Evolutionary conservation across 2,797 vertebrate genomes (phyloP).

Genomic region (Oophaga sylvatica): DNA sequence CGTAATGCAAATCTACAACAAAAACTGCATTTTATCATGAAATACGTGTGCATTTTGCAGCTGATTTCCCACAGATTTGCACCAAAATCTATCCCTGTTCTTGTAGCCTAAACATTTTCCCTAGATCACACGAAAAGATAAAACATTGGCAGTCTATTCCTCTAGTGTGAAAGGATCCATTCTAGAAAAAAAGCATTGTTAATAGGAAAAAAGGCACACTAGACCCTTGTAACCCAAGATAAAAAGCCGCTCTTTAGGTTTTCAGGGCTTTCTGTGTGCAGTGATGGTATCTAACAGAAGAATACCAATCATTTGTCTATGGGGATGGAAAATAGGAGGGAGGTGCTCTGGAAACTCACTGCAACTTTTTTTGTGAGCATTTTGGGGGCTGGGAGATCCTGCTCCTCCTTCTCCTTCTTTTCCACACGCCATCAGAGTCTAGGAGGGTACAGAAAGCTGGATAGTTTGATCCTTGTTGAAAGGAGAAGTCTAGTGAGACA

Average conservation of each 20-base stretch:
- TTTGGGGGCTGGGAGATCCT: constrained; percentile 53
- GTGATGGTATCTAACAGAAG: constrained; percentile 4
- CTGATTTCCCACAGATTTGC: too few species aligned
- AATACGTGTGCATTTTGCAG: too few species aligned
- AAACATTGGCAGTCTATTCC: background rate
- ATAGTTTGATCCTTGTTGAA: constrained; percentile 18
- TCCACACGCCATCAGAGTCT: constrained; percentile 49
- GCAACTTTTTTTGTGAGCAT: constrained; percentile 55
- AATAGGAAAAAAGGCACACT: background rate
- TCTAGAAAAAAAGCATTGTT: background rate
- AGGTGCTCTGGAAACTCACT: constrained; percentile 46
- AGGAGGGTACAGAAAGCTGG: constrained; percentile 7
- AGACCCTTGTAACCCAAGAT: background rate
- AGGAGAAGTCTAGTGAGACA: background rate
- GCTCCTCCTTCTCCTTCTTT: constrained; percentile 30
- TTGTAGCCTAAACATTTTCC: background rate
- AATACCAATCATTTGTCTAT: constrained; percentile 19
- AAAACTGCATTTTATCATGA: too few species aligned
- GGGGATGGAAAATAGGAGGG: constrained; percentile 45
- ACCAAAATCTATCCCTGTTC: too few species aligned
- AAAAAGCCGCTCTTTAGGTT: background rate
- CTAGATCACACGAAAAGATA: background rate
- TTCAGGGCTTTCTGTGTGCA: background rate
- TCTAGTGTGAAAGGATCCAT: background rate
- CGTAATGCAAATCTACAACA: too few species aligned